phyloP scores from a whole-genome alignment of 2,888 invertebrate genomes.

The Heliconius aoede region DNA sequence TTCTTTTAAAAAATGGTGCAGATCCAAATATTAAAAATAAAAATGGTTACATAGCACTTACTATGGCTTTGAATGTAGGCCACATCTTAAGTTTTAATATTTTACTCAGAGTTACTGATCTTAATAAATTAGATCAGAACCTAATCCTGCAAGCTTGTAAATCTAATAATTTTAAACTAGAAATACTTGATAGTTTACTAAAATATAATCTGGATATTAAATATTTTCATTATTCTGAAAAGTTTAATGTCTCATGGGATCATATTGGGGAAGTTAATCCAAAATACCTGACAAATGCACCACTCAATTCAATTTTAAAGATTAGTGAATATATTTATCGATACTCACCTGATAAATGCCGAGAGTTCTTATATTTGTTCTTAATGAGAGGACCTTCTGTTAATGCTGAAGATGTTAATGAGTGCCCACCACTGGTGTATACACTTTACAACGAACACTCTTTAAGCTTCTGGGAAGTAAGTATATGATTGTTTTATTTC shows the following conservation, averaged over 20 bases:
- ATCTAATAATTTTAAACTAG: conserved; percentile 73
- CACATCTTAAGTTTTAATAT: conserved; percentile 63
- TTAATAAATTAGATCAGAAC: conserved; percentile 61
- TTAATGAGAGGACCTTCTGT: conserved; percentile 72
- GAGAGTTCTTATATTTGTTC: conserved; percentile 70
- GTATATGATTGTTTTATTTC: conserved; percentile 45
- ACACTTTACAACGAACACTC: conserved; percentile 68
- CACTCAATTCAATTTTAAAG: conserved; percentile 71
- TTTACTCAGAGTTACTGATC: conserved; percentile 63
- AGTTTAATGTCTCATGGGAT: conserved; percentile 61
- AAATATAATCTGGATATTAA: conserved; percentile 69
- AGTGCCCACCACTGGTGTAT: conserved; percentile 78
- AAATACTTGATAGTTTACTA: conserved; percentile 70
- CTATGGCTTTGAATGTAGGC: conserved; percentile 66
- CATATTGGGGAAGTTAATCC: conserved; percentile 60
- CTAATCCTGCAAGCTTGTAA: conserved; percentile 72
- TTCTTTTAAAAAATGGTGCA: conserved; percentile 69
- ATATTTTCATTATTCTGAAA: conserved; percentile 69
- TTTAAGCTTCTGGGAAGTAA: conserved; percentile 70
- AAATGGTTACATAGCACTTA: conserved; percentile 65
- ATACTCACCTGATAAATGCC: conserved; percentile 65
- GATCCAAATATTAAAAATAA: conserved; percentile 69
- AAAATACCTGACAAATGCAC: conserved; percentile 64
- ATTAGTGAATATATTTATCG: conserved; percentile 75
- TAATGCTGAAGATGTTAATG: conserved; percentile 65